Evolutionary conservation across 2,113 vertebrate genomes (phyloP), one percentile per base, ranked within the genome.

Genomic region (Nannospalax galili): DNA sequence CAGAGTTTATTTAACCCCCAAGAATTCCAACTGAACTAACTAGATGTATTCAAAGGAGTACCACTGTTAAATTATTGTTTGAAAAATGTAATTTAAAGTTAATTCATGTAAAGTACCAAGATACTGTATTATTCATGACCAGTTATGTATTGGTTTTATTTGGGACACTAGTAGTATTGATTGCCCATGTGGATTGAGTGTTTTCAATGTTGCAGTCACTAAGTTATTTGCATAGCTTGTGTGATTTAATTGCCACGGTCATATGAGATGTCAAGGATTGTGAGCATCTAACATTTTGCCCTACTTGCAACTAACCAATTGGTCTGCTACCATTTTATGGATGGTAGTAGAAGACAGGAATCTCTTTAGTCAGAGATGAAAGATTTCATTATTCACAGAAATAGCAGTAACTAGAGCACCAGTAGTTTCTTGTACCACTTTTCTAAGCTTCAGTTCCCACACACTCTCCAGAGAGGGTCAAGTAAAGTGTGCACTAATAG

Each of bases 71-170:
- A 92, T 85, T 77, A 81, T 92, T 45, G 69, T 40, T 92, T 79
- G 4, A 35, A 74, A 78, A 94, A 35, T 6, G 62, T 24, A 75
- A 64, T 91, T 73, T 94, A 22, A 91, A 74, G 35, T 58, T 86
- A 82, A 84, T 58, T 35, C 17, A 72, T 80, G 11, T 72, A 91
- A 93, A 91, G 84, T 80, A 80, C 7, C 40, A 94, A 95, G 87
- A 67, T 45, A 79, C 10, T 73, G 62, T 48, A 48, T 80, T 96
- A 84, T 72, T 72, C 94, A 74, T 45, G 35, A 75, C 48, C 10
- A 78, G n/a, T 88, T 60, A 67, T 45, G 1, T 87, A 9, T 64
- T 85, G 7, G 22, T 85, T 62, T 37, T 92, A 35, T 85, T 48
- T 95, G 48, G 64, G 45, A 42, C 40, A 84, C 15, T 52, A 67